phyloP scores from a whole-genome alignment of 1,140 invertebrate genomes.

The Thalassaphorura encarpata region DNA sequence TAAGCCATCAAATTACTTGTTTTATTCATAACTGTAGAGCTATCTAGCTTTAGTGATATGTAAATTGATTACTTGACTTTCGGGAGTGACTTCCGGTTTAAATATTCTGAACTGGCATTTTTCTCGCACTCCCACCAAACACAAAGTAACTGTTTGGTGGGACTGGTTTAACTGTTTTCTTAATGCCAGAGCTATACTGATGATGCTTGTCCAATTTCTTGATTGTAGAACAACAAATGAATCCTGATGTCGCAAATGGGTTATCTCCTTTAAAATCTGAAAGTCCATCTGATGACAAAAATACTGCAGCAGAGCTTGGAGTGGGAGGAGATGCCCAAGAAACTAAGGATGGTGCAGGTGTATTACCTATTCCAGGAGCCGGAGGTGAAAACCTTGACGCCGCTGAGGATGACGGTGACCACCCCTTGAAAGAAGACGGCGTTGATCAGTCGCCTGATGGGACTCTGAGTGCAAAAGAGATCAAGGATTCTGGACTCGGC shows the following conservation, averaged over 20 bases:
- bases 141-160: too few relatives aligned
- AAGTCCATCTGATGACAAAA: constrained; percentile 1
- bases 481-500: not conserved
- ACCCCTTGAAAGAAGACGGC: constrained; percentile 25
- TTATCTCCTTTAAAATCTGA: not conserved
- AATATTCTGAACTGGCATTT: too few relatives aligned
- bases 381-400: constrained; percentile 24
- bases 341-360: constrained; percentile 15
- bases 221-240: constrained; percentile 18
- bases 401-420: constrained; percentile 27
- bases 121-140: too few relatives aligned
- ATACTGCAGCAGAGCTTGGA: not conserved
- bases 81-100: too few relatives aligned
- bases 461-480: constrained; percentile 17
- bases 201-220: not conserved
- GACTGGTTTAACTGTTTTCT: too few relatives aligned
- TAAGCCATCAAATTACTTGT: too few relatives aligned
- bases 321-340: not conserved
- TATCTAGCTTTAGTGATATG: too few relatives aligned
- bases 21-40: too few relatives aligned
- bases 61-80: too few relatives aligned
- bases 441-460: constrained; percentile 32
- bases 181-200: not conserved
- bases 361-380: constrained; percentile 20
- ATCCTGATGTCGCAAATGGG: constrained; percentile 3